Evolutionary conservation across 2,113 vertebrate species (phyloP).

Genomic region (Puntigrus tetrazona): DNA sequence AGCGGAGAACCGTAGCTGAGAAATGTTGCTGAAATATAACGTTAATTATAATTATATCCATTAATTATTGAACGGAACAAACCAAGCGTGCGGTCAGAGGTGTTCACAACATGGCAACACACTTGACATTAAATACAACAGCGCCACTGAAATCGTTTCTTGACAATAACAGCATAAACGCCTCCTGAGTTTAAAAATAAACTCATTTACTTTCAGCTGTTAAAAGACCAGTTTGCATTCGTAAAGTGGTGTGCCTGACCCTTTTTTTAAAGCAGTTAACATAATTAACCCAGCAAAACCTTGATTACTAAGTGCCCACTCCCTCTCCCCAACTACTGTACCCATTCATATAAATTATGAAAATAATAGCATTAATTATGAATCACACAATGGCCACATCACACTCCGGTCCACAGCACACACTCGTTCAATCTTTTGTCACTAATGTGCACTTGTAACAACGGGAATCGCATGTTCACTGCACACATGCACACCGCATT

Average conservation of each 20-base stretch:
- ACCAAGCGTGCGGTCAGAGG: background rate
- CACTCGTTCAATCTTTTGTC: slow-evolving; percentile 35
- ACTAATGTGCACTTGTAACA: slow-evolving; percentile 37
- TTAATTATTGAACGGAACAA: slow-evolving; percentile 12
- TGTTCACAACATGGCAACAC: background rate
- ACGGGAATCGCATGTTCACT: background rate
- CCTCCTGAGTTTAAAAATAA: background rate
- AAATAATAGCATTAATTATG: slow-evolving; percentile 40
- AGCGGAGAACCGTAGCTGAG: background rate
- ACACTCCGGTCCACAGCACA: slow-evolving; percentile 13
- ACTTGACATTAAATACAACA: background rate
- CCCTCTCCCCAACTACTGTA: background rate
- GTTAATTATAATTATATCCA: background rate
- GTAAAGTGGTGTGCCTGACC: background rate
- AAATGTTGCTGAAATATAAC: background rate
- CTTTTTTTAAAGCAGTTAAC: background rate
- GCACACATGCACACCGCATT: background rate
- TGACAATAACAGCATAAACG: background rate
- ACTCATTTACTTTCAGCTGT: background rate
- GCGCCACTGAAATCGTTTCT: background rate
- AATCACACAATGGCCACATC: background rate
- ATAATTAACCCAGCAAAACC: background rate
- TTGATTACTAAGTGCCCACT: slow-evolving; percentile 25
- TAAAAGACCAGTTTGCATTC: background rate
- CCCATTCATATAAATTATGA: slow-evolving; percentile 28